Base-by-base conservation (phyloP, 2,797 vertebrate genomes). In the Melanotaenia pygmaea region DNA sequence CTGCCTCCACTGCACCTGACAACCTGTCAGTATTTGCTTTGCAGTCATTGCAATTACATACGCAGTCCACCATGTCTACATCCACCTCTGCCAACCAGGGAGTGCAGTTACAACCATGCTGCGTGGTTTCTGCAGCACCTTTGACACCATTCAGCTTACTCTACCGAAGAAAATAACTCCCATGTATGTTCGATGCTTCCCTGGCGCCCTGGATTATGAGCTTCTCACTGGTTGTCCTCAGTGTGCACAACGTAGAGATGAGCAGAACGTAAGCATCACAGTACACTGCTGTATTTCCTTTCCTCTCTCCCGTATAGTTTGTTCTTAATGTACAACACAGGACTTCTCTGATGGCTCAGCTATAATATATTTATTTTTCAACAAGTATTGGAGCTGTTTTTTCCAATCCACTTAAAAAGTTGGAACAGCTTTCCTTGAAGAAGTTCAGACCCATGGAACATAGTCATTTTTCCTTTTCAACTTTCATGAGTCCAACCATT, bases 401-500 rank as follows among this genome's bases (percentile, higher is more conserved):
- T 30, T 56, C 26, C 28, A 14, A 18, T 18, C 26, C 16, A 14
- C 13, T 18, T 16, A 30, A 30, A 56, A 30, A 56, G 53, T 30
- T 30, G 53, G 12, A 30, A 56, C 26, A 30, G 26, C 5, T 30
- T 30, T 56, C 53, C 22, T 28, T 56, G 53, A 30, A 30, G 26
- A 18, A 40, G 37, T 24, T 56, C 24, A 57, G 53, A 3, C 26
- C 13, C 13, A 58, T 1, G 60, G 70, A 76, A 76, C 53, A 32
- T 24, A 54, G 56, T 67, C 51, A 50, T 72, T 56, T 34, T 56
- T 30, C 40, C 16, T 54, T 38, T 66, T 79, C 51, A 71, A 76
- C 53, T 30, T 8, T 59, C 50, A 54, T 6, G 43, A 56, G 26
- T 56, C 43, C 38, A 74, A 60, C 37, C 14, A 40, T 37, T 26